Percentiles rank a stretch among this genome's conserved stretches.
phyloP scores from a whole-genome alignment of 2,797 vertebrate species.

The Enteromius anoplus region DNA sequence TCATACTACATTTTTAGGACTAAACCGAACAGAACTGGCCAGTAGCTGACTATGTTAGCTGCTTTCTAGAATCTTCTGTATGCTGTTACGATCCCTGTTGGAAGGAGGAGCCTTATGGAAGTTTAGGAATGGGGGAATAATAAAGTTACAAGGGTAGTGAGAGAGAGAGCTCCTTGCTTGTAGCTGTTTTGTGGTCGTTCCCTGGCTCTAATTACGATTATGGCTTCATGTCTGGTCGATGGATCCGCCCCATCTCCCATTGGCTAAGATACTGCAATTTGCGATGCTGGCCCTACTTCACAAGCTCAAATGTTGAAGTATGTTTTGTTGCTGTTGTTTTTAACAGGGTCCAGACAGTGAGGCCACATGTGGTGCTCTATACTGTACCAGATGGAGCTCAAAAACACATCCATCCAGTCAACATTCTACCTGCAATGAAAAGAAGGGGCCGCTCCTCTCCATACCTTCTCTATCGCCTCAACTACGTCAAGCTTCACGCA shows the following conservation, averaged over 20 bases:
- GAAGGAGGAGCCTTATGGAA: neutral
- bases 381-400: slow-evolving; percentile 17
- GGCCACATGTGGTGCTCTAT: neutral
- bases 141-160: neutral
- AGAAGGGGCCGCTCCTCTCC: slow-evolving; percentile 24
- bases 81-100: neutral
- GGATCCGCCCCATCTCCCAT: slow-evolving; percentile 67
- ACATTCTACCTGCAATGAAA: slow-evolving; percentile 29
- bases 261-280: slow-evolving; percentile 62
- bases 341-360: slow-evolving; percentile 13
- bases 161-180: neutral
- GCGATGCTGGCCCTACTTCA: slow-evolving; percentile 45
- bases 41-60: neutral
- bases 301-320: slow-evolving; percentile 35
- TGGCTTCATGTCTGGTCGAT: slow-evolving; percentile 30
- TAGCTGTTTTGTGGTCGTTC: neutral
- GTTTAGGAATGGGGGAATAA: neutral
- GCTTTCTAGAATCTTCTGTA: slow-evolving; percentile 7
- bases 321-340: slow-evolving; percentile 23
- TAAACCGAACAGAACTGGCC: neutral
- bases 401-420: slow-evolving; percentile 13
- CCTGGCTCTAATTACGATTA: slow-evolving; percentile 71
- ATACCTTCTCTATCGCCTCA: neutral
- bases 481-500: slow-evolving; percentile 32
- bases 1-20: neutral